Conservation (phyloP, 2,113 vertebrate species). For the Sapajus apella region DNA sequence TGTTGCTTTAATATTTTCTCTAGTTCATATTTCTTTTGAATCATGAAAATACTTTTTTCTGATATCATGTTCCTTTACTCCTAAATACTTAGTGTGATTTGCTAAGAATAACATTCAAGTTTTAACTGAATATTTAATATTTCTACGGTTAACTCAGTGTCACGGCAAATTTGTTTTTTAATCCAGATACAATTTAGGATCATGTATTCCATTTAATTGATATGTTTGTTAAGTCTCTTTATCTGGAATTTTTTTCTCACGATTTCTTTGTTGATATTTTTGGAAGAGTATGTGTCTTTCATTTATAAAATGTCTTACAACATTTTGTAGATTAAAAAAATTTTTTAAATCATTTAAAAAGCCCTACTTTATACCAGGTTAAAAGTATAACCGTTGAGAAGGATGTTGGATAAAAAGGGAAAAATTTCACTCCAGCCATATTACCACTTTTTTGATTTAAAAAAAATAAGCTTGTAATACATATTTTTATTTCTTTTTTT, state of each 20-base stretch:
- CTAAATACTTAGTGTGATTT: not conserved
- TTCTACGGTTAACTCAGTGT: not conserved
- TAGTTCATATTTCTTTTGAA: not conserved
- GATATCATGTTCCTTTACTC: not conserved
- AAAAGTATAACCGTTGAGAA: not conserved
- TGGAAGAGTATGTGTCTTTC: not conserved
- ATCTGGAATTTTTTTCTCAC: not conserved
- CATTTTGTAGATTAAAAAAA: too few species aligned
- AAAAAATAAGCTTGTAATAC: not conserved
- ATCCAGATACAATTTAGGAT: not conserved
- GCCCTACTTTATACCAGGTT: not conserved
- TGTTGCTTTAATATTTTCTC: not conserved
- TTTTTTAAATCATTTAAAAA: not conserved
- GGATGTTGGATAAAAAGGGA: not conserved
- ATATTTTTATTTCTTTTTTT: not conserved
- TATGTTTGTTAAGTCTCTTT: not conserved
- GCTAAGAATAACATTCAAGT: not conserved
- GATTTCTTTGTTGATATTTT: not conserved
- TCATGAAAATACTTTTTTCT: not conserved
- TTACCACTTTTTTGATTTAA: not conserved
- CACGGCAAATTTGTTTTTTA: not conserved
- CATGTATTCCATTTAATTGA: not conserved
- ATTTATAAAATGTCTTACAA: not conserved
- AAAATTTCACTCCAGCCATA: not conserved
- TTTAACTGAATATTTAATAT: not conserved